Evolutionary conservation across 2,888 invertebrate species (phyloP).

Genomic region (Taenaris catops): DNA sequence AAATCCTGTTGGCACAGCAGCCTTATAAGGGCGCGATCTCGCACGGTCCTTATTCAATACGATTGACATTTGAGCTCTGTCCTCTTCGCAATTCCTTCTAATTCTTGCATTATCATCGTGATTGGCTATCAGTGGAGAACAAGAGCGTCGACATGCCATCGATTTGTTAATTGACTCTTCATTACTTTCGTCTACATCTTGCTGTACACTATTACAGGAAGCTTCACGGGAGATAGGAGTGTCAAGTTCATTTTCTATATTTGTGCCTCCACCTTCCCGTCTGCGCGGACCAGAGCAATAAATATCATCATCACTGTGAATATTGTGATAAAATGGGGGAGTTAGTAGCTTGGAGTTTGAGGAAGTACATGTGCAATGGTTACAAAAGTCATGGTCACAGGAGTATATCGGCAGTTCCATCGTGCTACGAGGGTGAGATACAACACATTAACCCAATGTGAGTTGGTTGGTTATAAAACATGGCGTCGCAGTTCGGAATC

Average conservation of each 20-base stretch:
- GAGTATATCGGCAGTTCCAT: too few relatives aligned
- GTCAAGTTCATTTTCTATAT: constrained; percentile 1
- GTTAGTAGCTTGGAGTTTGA: too few relatives aligned
- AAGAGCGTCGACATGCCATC: not conserved
- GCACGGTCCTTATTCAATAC: not conserved
- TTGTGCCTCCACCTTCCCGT: not conserved
- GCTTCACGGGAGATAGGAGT: not conserved
- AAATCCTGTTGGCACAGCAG: not conserved
- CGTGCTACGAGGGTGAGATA: too few relatives aligned
- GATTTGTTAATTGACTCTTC: not conserved
- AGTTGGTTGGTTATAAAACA: too few relatives aligned
- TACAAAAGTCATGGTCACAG: too few relatives aligned
- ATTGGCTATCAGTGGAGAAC: not conserved
- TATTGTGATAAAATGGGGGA: too few relatives aligned
- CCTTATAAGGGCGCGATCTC: not conserved
- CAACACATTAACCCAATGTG: too few relatives aligned
- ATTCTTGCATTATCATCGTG: not conserved
- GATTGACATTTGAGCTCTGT: not conserved
- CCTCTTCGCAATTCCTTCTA: not conserved
- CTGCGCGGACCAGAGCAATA: not conserved
- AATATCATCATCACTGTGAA: not conserved
- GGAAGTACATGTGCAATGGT: too few relatives aligned
- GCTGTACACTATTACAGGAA: not conserved
- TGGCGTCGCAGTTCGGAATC: too few relatives aligned
- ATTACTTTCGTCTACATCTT: not conserved